Base-by-base conservation (phyloP, 2,113 vertebrate species). In the Typhlomys cinereus region DNA sequence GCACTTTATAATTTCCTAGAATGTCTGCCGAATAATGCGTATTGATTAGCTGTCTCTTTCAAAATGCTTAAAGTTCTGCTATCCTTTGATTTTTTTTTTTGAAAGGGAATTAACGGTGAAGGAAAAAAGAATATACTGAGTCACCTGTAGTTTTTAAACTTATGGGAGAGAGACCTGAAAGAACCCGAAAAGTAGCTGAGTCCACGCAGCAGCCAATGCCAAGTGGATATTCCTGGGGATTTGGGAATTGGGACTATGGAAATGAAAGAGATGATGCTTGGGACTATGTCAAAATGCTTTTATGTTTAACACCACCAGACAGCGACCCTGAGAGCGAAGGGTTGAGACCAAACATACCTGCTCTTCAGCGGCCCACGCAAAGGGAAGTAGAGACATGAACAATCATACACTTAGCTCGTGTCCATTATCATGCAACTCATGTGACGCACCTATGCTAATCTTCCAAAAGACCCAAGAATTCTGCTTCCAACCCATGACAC, bases 1-100 rank as follows among this genome's bases (percentile, higher is more conserved):
- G 94, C 69, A 97, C 97, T 97, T 96, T 95, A 96, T 96, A 92
- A 97, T 97, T 96, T 97, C 91, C 95, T 96, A 92, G 95, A 96
- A 96, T 96, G 95, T 96, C 96, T 90, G 93, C 94, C 96, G 95
- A 96, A 96, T 95, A 95, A 95, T 95, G 96, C 94, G 95, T 96
- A 96, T 96, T 97, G 96, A 96, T 97, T 96, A 96, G 61, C 94
- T 90, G 94, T 96, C 78, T 96, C 92, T 97, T 96, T 91, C 91
- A 85, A 96, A 97, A 95, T 52, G 87, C 93, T 96, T 94, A 88
- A 92, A 73, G 87, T 93, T 95, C 90, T 90, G 69, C 92, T 66
- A 90, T 27, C 39, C 88, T 94, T 96, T 91, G 57, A 62, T 89
- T 90, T 92, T 80, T 90, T 92, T 80, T 90, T 74, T 86, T 89